These are phyloP conservation scores for Caenorhabditis sp. DNA, from an alignment of 2,888 invertebrate species.

Conservation along the genomic window DNA sequence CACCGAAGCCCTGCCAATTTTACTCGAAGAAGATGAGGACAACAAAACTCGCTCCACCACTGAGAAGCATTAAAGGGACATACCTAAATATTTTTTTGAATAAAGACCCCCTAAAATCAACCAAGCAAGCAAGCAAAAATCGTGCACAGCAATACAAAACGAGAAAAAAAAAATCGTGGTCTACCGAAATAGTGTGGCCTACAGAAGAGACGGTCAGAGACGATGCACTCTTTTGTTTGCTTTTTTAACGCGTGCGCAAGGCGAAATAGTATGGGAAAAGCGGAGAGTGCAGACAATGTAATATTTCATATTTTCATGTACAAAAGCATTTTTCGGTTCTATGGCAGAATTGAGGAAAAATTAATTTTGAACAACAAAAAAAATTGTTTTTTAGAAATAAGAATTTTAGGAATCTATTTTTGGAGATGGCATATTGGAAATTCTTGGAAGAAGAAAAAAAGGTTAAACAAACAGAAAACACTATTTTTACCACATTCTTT, in stretches of 20 bases:
- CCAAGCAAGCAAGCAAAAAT: background rate
- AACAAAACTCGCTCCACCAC: constrained; percentile 8
- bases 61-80: too few relatives aligned
- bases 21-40: constrained; percentile 41
- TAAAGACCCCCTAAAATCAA: background rate
- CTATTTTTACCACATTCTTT: too few relatives aligned
- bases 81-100: background rate
- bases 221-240: background rate
- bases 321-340: too few relatives aligned
- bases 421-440: too few relatives aligned
- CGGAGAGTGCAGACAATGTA: background rate
- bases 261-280: too few relatives aligned
- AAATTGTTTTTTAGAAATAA: too few relatives aligned
- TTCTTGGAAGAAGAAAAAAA: too few relatives aligned
- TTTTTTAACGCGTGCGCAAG: too few relatives aligned
- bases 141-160: background rate
- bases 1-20: constrained; percentile 31
- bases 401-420: too few relatives aligned
- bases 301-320: background rate
- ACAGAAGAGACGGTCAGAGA: background rate
- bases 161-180: background rate
- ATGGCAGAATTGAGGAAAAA: too few relatives aligned
- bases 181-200: background rate
- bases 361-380: too few relatives aligned
- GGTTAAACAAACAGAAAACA: too few relatives aligned